These are phyloP conservation scores for Pristionchus mayeri DNA, from an alignment of 2,888 invertebrate species.

Conservation along the genomic window DNA sequence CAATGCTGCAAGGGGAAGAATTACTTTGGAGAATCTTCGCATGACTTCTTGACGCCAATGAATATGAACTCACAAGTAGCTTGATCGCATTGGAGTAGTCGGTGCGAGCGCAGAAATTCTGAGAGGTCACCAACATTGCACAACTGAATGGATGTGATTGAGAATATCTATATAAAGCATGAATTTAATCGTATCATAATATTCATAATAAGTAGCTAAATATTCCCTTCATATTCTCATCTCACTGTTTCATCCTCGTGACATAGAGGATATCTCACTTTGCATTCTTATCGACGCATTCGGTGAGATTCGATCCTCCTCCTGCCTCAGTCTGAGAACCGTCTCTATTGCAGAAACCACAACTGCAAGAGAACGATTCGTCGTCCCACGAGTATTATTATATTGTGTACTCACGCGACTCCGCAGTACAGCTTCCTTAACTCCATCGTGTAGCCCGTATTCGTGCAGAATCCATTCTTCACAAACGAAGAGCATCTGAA, in stretches of 20 bases:
- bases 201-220: too few species aligned
- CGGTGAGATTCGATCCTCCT: neutral
- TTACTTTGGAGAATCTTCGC: neutral
- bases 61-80: neutral
- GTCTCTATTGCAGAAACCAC: slow-evolving; percentile 1
- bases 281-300: neutral
- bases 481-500: neutral
- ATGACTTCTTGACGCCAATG: too few species aligned
- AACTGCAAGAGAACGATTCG: neutral
- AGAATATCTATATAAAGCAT: too few species aligned
- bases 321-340: slow-evolving; percentile 32
- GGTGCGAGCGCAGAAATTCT: slow-evolving; percentile 25
- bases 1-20: neutral
- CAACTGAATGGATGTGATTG: neutral
- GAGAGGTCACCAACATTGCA: neutral
- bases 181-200: too few species aligned
- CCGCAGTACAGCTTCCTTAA: neutral
- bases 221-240: too few species aligned
- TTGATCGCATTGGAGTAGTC: slow-evolving; percentile 35
- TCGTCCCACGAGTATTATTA: neutral
- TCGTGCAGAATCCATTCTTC: slow-evolving; percentile 17
- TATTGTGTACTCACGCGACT: neutral
- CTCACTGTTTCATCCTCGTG: too few species aligned
- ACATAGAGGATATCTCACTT: neutral
- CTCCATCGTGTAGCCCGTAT: neutral